These are phyloP conservation scores for Rana temporaria DNA, from an alignment of 2,113 vertebrate genomes.

Conservation along the genomic window DNA sequence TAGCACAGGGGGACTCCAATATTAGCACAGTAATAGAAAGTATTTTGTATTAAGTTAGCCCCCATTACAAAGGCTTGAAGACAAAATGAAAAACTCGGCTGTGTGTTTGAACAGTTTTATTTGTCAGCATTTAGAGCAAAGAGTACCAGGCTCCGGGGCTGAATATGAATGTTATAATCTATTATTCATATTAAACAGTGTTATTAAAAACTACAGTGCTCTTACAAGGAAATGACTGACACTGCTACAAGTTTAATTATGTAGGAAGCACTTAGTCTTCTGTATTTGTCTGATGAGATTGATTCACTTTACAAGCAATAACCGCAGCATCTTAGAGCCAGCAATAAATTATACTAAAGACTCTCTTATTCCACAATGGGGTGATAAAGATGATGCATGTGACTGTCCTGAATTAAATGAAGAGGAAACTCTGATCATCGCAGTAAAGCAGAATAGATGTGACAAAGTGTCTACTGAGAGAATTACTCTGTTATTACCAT, in stretches of 20 bases:
- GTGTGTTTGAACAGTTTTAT: too few species aligned
- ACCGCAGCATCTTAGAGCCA: neutral
- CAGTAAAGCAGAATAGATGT: neutral
- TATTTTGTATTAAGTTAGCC: too few species aligned
- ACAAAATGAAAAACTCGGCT: too few species aligned
- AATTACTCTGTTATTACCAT: neutral
- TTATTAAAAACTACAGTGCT: neutral
- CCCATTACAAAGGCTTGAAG: too few species aligned
- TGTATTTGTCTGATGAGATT: slow-evolving; percentile 22
- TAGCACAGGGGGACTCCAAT: too few species aligned
- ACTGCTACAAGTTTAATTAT: slow-evolving; percentile 9
- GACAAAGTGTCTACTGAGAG: neutral
- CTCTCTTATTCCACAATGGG: neutral
- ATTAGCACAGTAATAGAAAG: too few species aligned
- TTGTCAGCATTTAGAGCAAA: too few species aligned
- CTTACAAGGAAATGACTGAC: slow-evolving; percentile 2
- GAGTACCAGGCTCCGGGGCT: too few species aligned
- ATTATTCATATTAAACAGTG: neutral
- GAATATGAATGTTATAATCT: neutral
- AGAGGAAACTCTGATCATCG: neutral
- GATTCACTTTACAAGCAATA: neutral
- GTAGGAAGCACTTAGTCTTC: neutral
- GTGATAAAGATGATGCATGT: slow-evolving; percentile 28
- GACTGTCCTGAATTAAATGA: slow-evolving; percentile 8
- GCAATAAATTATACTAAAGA: neutral